phyloP scores from a whole-genome alignment of 2,113 vertebrate genomes.

The Coryphaenoides rupestris region DNA sequence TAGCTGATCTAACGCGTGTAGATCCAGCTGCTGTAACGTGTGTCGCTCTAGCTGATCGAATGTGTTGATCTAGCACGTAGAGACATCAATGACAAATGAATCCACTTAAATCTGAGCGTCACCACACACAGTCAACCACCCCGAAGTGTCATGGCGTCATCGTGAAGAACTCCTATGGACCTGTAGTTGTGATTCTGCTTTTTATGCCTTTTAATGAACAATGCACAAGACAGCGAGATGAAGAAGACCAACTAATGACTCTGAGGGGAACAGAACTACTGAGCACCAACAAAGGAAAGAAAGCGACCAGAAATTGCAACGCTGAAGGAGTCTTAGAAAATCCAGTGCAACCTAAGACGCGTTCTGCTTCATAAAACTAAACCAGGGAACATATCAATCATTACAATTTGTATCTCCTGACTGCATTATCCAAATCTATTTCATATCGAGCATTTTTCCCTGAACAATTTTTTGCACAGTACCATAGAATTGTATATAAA shows the following conservation, averaged over 20 bases:
- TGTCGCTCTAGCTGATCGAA: too few species aligned
- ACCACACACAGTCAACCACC: conserved; percentile 40
- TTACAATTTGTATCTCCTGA: conserved; percentile 61
- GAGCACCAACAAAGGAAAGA: conserved; percentile 39
- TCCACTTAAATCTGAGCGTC: conserved; percentile 46
- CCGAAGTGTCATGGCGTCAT: conserved; percentile 57
- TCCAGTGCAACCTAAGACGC: conserved; percentile 75
- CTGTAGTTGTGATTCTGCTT: conserved; percentile 56
- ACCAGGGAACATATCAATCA: conserved; percentile 57
- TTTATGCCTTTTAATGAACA: conserved; percentile 58
- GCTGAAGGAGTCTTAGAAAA: conserved; percentile 69
- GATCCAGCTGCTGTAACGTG: too few species aligned
- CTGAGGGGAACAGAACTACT: conserved; percentile 41
- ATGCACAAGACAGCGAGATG: conserved; percentile 53
- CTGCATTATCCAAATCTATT: conserved; percentile 58
- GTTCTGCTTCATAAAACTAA: conserved; percentile 60
- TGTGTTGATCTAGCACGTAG: too few species aligned
- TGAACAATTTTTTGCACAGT: conserved; percentile 76
- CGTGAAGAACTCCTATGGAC: conserved; percentile 54
- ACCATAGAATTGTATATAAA: conserved; percentile 69
- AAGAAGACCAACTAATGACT: conserved; percentile 53
- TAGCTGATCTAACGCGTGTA: too few species aligned
- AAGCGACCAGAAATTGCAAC: conserved; percentile 20
- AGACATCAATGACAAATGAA: conserved; percentile 37
- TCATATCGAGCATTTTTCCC: conserved; percentile 62